These are phyloP conservation scores for Tachysurus vachellii DNA, from an alignment of 2,113 vertebrate species.

Conservation along the genomic window DNA sequence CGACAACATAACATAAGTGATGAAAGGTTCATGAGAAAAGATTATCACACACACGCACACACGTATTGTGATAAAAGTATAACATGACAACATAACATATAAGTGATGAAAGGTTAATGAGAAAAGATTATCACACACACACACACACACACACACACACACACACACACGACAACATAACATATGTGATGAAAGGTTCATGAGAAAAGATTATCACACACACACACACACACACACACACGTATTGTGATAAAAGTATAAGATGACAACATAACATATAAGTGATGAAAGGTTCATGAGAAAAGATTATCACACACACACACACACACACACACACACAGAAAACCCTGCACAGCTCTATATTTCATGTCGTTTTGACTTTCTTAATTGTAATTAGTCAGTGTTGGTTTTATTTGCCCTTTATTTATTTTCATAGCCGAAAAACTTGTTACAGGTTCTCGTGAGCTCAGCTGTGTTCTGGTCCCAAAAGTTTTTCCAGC, in stretches of 20 bases:
- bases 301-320: background rate
- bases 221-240: background rate
- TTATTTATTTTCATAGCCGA: too few species aligned
- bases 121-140: too few species aligned
- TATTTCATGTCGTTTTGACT: background rate
- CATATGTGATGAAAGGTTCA: background rate
- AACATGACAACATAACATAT: too few species aligned
- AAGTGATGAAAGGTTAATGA: too few species aligned
- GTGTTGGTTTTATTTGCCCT: background rate
- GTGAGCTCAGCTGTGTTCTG: background rate
- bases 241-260: too few species aligned
- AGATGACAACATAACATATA: too few species aligned
- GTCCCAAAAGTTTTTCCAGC: background rate
- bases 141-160: background rate
- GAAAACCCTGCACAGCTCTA: background rate
- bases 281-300: background rate
- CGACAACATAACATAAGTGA: too few species aligned
- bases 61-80: background rate
- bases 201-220: background rate
- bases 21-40: too few species aligned
- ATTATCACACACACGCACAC: background rate
- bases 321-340: background rate
- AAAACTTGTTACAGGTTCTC: background rate
- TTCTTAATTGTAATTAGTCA: background rate
- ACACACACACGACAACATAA: background rate